These are phyloP conservation scores for Etheostoma spectabile DNA, from an alignment of 2,113 vertebrate species.

Conservation along the genomic window DNA sequence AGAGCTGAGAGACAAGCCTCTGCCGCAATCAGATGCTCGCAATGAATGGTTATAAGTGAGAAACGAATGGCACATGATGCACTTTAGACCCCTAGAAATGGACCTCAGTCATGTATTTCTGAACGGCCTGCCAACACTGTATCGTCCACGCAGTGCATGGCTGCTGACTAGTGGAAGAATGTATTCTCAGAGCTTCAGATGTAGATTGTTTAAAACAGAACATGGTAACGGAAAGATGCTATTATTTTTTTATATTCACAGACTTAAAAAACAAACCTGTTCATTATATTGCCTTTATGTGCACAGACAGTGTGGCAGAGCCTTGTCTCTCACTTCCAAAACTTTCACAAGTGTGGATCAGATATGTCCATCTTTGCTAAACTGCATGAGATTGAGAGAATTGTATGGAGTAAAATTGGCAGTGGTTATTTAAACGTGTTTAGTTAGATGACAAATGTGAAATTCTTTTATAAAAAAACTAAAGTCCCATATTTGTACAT, in stretches of 20 bases:
- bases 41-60: constrained; percentile 30
- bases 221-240: constrained; percentile 14
- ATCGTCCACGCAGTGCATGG: constrained; percentile 27
- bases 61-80: constrained; percentile 74
- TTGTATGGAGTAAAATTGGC: background rate
- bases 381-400: constrained; percentile 9
- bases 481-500: background rate
- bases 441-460: background rate
- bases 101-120: constrained; percentile 53
- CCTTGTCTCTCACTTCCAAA: constrained; percentile 64
- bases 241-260: constrained; percentile 68
- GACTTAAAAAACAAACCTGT: background rate
- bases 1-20: constrained; percentile 68
- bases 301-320: constrained; percentile 13
- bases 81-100: constrained; percentile 74
- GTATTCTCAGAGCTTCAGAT: constrained; percentile 55
- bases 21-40: constrained; percentile 10
- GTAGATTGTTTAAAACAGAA: constrained; percentile 48
- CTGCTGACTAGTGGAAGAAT: constrained; percentile 62
- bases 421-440: background rate
- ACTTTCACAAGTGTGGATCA: background rate
- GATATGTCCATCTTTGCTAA: background rate
- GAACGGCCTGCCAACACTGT: constrained; percentile 11
- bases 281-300: constrained; percentile 45
- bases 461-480: background rate